Conservation (phyloP, 1,140 invertebrate species). For the Acromyrmex heyeri region DNA sequence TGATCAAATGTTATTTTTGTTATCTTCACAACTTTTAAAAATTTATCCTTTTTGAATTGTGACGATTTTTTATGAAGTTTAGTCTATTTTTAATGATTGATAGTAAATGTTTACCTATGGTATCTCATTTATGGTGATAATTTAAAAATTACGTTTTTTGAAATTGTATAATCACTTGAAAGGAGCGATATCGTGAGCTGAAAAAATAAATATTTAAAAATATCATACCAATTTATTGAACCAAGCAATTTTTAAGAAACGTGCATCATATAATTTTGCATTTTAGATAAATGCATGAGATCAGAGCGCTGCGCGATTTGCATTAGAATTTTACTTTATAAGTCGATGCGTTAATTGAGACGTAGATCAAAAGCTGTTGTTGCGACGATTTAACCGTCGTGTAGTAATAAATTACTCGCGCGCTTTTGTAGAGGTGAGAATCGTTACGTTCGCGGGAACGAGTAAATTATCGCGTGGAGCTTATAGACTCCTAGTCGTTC, state of each 20-base stretch:
- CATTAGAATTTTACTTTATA: constrained; percentile 14
- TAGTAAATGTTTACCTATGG: too few species aligned
- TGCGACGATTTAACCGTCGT: not conserved
- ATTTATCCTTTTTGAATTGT: too few species aligned
- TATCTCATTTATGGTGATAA: too few species aligned
- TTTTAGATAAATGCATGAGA: not conserved
- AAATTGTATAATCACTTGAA: too few species aligned
- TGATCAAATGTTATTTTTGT: too few species aligned
- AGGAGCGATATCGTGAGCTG: not conserved
- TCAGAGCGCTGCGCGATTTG: not conserved
- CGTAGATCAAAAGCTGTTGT: constrained; percentile 30
- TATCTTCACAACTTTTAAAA: too few species aligned
- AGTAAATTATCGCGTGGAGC: constrained; percentile 38
- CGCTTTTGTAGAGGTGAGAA: constrained; percentile 29
- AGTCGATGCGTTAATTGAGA: constrained; percentile 34
- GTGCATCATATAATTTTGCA: not conserved
- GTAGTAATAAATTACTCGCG: constrained; percentile 28
- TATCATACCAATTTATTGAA: not conserved
- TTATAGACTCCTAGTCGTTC: not conserved
- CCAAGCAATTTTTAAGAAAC: not conserved
- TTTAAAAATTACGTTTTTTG: too few species aligned
- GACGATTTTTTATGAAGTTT: too few species aligned
- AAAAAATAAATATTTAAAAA: not conserved
- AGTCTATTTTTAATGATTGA: too few species aligned
- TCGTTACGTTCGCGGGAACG: constrained; percentile 46